Conservation (phyloP, 2,113 vertebrate genomes). For the Petroica traversi region DNA sequence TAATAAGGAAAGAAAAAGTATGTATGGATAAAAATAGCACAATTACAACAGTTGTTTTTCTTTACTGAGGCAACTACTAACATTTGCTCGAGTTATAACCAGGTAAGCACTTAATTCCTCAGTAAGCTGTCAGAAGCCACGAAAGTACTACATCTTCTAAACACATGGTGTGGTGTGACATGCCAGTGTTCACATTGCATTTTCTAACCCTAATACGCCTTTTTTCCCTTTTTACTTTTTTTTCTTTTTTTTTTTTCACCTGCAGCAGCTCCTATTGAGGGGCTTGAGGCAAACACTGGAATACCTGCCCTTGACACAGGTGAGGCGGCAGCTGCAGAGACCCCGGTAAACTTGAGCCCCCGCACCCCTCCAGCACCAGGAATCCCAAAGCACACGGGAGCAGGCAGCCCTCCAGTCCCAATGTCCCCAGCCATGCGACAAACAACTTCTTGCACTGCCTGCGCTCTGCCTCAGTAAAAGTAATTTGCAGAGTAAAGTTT, state of each 20-base stretch:
- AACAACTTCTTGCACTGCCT: rapidly evolving
- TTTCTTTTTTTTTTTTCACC: too few relatives aligned
- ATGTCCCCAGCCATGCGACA: rapidly evolving
- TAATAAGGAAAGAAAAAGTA: background rate
- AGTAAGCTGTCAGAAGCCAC: background rate
- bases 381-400: background rate
- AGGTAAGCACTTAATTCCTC: background rate
- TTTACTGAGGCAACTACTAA: background rate
- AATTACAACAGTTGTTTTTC: background rate
- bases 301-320: background rate
- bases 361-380: background rate
- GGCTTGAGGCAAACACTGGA: background rate
- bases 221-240: rapidly evolving
- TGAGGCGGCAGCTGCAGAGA: background rate
- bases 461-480: background rate
- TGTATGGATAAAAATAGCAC: background rate
- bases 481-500: background rate
- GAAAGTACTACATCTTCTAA: background rate
- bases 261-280: background rate
- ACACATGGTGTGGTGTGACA: background rate
- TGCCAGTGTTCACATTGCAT: background rate
- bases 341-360: background rate
- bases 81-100: background rate
- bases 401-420: background rate
- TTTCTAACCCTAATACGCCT: background rate